Evolutionary conservation across 2,888 invertebrate species (phyloP), one percentile per base, ranked within the genome.

Genomic region (Lycophotia porphyrea): DNA sequence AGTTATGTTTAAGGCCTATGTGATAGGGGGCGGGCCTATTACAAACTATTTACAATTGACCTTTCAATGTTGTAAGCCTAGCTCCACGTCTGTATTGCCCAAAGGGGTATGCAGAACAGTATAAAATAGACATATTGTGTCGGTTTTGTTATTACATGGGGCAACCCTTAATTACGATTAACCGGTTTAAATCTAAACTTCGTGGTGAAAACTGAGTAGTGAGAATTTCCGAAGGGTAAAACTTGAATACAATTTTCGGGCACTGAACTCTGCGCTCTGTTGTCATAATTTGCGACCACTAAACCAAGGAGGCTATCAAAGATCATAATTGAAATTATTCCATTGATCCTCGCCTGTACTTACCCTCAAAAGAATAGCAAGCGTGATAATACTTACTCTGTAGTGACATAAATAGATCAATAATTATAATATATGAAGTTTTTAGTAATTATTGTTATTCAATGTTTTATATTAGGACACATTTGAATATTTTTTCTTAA

Each of bases 371-470:
- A 70, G 13, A 55, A 55, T 42, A 74, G 58, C 13, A 52, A 39
- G 15, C 69, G 72, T 58, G 58, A 67, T 60, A 65, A 55, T 73
- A 72, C 58, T 42, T 68, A 68, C 63, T 42, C 31, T 71, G 44
- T 71, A 72, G 63, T 85, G 81, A 78, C 85, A 70, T 85, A 84
- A 81, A 84, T 88, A 81, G 66, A 89, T 84, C 79, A 84, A 81
- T 84, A 85, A 81, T 84, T 86, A 85, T 89, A 90, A 88, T 89
- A 90, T 88, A 89, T 89, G 78, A 88, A 84, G 77, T 87, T 87
- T 81, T 83, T 81, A 85, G 66, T 88, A 76, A 76, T 81, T 79
- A 78, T 81, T 84, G 81, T 87, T 86, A 84, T 82, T 72, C 74
- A 76, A 80, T 87, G 66, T 82, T 87, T 73, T 83, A 73, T 72